Evolutionary conservation across 37 sponge, comb jelly and placozoan species (phyloP), one percentile per base, ranked within the genome.

Genomic region (Hexactinellida sp.): DNA sequence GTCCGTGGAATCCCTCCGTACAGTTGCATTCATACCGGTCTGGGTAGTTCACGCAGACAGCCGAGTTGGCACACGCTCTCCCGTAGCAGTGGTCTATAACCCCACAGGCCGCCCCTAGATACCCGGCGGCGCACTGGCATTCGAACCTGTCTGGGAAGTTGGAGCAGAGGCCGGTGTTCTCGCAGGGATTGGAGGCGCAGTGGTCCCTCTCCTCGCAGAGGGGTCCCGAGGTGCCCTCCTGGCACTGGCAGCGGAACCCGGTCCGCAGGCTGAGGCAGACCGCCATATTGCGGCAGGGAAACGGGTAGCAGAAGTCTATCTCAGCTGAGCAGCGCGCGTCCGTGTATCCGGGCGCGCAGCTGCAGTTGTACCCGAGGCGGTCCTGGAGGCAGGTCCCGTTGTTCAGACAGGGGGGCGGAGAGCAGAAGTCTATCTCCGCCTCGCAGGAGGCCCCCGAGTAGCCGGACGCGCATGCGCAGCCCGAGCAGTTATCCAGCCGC

Each of bases 261-360:
- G 25, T 21, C 28, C 76, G 76, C 3, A 23, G 13, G 34, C 13
- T 63, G 3, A 21, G 19, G 34, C 76, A 63, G 21, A 25, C 30
- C 5, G 28, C 76, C 25, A 63, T 21, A 28, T 63, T 63, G 3
- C 3, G 34, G 34, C 76, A 63, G 5, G 76, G 76, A 63, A 25
- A 63, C 13, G 76, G 76, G 30, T 63, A 63, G 76, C 76, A 63
- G 76, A 25, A 63, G 76, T 63, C 76, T 21, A 63, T 63, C 76
- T 63, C 34, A 25, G 76, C 3, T 7, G 76, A 63, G 34, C 76
- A 63, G 5, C 13, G 21, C 25, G 76, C 5, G 76, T 63, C 76
- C 5, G 76, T 63, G 34, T 32, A 63, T 25, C 76, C 76, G 5
- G 21, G 76, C 34, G 76, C 34, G 13, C 76, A 63, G 34, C 28